Base-by-base conservation (phyloP, 2,888 invertebrate species). In the Subacronicta megacephala region DNA sequence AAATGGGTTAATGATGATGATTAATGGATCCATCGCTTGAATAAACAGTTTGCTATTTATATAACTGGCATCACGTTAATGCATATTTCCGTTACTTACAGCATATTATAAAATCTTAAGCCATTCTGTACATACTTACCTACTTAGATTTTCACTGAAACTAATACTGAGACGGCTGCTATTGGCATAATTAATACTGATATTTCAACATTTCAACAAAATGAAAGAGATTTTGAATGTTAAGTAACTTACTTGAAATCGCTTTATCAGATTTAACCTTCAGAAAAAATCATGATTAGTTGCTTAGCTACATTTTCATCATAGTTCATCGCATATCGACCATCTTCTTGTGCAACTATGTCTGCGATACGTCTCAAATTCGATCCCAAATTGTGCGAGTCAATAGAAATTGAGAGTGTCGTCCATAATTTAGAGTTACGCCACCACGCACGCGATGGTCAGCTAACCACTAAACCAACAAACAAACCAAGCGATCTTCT, bases 401-500 rank as follows among this genome's bases (percentile, higher is more conserved):
- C 80, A 85, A 86, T 87, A 88, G 90, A 92, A 92, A 91, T 80
- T 81, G 84, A 90, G 87, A 91, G 90, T 91, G 87, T 75, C 76
- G 58, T 66, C 81, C 77, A 83, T 82, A 82, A 84, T 87, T 78
- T 77, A 64, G 62, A 70, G 82, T 88, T 88, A 87, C 90, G 90
- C 83, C 85, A 89, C 75, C 73, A 78, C 61, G 56, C 74, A 70
- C 59, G 70, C 78, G 71, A 72, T 75, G 78, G 74, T 75, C 80
- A 80, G 76, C 83, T 86, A 87, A 87, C 75, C 78, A 78, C 72
- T 82, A 79, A 81, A 80, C 82, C 78, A 87, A 87, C 84, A 81
- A 81, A 82, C 82, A 78, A 76, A 78, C 56, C 66, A 38, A 79
- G 61, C 77, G 62, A 82, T 82, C 82, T 81, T 75, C 18, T 73